These are phyloP conservation scores for Oscheius onirici DNA, from an alignment of 2,888 invertebrate genomes.

Conservation along the genomic window DNA sequence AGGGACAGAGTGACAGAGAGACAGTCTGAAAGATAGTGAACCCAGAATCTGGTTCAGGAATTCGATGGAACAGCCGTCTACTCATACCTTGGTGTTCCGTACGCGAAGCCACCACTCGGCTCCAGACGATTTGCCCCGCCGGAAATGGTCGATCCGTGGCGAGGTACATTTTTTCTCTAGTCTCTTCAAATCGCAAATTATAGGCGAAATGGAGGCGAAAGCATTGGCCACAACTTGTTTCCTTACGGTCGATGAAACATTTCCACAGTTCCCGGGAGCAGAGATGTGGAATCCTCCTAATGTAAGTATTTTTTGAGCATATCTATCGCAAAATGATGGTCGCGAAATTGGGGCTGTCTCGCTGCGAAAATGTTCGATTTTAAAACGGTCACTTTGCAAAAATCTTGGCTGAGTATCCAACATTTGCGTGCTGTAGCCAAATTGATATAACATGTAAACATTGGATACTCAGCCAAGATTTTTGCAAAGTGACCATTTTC, in stretches of 20 bases:
- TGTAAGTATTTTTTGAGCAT: slow-evolving; percentile 71
- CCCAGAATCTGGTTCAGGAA: slow-evolving; percentile 37
- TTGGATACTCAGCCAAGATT: too few species aligned
- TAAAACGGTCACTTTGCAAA: too few species aligned
- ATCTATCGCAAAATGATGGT: too few species aligned
- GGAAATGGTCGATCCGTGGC: slow-evolving; percentile 60
- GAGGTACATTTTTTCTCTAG: neutral
- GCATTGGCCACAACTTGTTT: slow-evolving; percentile 61
- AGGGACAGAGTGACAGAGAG: neutral
- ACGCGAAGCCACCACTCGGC: slow-evolving; percentile 65
- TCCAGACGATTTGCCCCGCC: slow-evolving; percentile 60
- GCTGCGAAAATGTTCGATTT: too few species aligned
- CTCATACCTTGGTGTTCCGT: slow-evolving; percentile 69
- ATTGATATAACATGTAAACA: too few species aligned
- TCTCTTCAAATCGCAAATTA: neutral
- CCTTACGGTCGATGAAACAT: slow-evolving; percentile 64
- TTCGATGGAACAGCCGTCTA: slow-evolving; percentile 49
- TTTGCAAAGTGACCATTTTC: too few species aligned
- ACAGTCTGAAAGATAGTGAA: neutral
- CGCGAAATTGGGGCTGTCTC: too few species aligned
- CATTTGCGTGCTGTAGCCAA: too few species aligned
- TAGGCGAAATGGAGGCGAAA: slow-evolving; percentile 63
- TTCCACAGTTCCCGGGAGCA: slow-evolving; percentile 77
- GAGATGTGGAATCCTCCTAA: slow-evolving; percentile 97
- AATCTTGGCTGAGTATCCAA: too few species aligned